These are phyloP conservation scores for Sprattus sprattus DNA, from an alignment of 2,113 vertebrate genomes.

Conservation along the genomic window DNA sequence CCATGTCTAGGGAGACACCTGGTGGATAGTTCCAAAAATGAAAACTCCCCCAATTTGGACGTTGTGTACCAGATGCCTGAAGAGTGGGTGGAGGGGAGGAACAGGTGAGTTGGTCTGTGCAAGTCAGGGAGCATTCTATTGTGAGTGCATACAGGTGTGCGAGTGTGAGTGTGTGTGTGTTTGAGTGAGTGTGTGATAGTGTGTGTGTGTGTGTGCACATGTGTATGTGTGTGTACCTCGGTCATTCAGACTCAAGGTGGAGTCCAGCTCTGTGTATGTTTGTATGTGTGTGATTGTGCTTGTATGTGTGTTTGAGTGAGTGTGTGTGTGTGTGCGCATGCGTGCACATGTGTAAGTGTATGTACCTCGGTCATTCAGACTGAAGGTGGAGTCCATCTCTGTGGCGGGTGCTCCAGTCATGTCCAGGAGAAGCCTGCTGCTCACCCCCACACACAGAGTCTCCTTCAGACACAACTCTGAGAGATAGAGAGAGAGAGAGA, in stretches of 20 bases:
- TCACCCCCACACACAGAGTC: conserved; percentile 84
- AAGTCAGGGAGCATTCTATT: neutral
- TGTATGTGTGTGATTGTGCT: neutral
- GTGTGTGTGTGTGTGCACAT: neutral
- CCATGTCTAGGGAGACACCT: conserved; percentile 36
- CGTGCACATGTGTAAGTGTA: neutral
- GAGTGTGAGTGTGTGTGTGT: neutral
- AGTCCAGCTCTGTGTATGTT: conserved; percentile 22
- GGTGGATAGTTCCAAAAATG: conserved; percentile 33
- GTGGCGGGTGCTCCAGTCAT: conserved; percentile 67
- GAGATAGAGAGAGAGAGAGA: neutral
- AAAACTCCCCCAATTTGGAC: neutral
- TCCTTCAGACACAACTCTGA: conserved; percentile 39
- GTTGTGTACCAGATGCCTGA: neutral
- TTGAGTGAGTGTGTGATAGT: neutral
- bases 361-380: conserved; percentile 70
- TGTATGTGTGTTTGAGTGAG: neutral
- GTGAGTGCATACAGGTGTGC: conserved; percentile 7
- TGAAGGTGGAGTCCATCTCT: conserved; percentile 76
- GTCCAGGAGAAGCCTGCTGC: conserved; percentile 83
- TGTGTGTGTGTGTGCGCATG: neutral
- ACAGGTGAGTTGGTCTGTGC: neutral
- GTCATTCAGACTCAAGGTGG: conserved; percentile 74
- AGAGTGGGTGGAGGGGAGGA: neutral
- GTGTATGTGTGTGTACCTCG: conserved; percentile 52